phyloP scores from a whole-genome alignment of 2,888 invertebrate species.

The Rotaria socialis region DNA sequence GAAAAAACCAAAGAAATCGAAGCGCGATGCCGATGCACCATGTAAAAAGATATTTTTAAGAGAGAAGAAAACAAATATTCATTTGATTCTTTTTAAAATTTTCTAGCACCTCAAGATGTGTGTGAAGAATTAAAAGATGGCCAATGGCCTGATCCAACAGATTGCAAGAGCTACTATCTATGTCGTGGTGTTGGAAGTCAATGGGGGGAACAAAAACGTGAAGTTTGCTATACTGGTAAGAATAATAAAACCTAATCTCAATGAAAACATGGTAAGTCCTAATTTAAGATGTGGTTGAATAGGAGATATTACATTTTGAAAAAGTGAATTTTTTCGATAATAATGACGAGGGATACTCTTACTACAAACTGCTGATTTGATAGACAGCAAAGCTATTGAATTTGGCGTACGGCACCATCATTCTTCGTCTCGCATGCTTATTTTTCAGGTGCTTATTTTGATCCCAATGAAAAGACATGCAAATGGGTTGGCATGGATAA shows the following conservation, averaged over 20 bases:
- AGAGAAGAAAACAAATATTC: background rate
- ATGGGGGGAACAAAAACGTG: slow-evolving; percentile 46
- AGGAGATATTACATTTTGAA: no score
- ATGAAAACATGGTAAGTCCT: no score
- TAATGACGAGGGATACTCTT: no score
- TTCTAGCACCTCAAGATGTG: slow-evolving; percentile 38
- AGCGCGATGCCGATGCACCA: slow-evolving; percentile 25
- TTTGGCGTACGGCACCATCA: no score
- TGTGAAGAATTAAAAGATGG: slow-evolving; percentile 46
- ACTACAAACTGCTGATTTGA: no score
- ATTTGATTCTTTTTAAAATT: background rate
- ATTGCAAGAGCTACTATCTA: slow-evolving; percentile 43
- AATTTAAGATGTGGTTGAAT: no score
- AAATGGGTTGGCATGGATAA: slow-evolving; percentile 45
- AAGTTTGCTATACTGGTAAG: slow-evolving; percentile 42
- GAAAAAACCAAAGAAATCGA: slow-evolving; percentile 12
- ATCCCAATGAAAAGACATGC: slow-evolving; percentile 42
- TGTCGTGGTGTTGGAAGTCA: slow-evolving; percentile 43
- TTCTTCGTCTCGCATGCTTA: no score
- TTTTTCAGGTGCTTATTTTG: slow-evolving; percentile 42
- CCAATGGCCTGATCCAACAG: slow-evolving; percentile 42
- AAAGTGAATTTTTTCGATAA: no score
- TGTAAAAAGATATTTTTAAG: background rate
- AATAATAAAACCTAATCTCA: background rate
- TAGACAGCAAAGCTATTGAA: no score